These are phyloP conservation scores for Enhydra lutris DNA, from an alignment of 2,113 vertebrate species.

Conservation along the genomic window DNA sequence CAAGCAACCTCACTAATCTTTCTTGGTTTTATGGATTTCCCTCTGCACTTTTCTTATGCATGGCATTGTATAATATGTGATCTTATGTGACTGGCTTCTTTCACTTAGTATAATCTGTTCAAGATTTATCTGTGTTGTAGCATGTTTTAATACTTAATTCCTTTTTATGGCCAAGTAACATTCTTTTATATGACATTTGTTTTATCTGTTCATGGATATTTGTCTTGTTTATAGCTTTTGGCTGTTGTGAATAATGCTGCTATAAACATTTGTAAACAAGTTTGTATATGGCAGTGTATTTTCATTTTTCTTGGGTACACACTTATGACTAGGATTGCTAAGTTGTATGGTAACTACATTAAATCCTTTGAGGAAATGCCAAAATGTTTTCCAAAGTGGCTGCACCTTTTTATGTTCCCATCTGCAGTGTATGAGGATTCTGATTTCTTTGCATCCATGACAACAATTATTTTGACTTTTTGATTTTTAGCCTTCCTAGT, in stretches of 20 bases:
- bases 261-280: neutral
- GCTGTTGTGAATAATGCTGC: neutral
- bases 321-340: neutral
- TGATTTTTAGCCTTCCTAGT: neutral
- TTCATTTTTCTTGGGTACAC: neutral
- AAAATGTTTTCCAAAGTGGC: neutral
- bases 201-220: neutral
- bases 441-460: neutral
- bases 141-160: neutral
- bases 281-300: neutral
- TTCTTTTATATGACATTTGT: neutral
- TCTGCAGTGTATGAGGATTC: neutral
- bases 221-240: neutral
- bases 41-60: neutral
- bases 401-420: neutral
- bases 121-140: neutral
- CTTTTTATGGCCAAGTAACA: neutral
- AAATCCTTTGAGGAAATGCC: neutral
- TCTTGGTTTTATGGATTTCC: neutral
- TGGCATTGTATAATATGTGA: neutral
- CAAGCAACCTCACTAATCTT: neutral
- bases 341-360: neutral
- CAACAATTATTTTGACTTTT: neutral
- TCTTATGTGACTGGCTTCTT: neutral
- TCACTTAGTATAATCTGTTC: neutral